These are phyloP conservation scores for Pedetes capensis DNA, from an alignment of 2,113 vertebrate species.

Conservation along the genomic window DNA sequence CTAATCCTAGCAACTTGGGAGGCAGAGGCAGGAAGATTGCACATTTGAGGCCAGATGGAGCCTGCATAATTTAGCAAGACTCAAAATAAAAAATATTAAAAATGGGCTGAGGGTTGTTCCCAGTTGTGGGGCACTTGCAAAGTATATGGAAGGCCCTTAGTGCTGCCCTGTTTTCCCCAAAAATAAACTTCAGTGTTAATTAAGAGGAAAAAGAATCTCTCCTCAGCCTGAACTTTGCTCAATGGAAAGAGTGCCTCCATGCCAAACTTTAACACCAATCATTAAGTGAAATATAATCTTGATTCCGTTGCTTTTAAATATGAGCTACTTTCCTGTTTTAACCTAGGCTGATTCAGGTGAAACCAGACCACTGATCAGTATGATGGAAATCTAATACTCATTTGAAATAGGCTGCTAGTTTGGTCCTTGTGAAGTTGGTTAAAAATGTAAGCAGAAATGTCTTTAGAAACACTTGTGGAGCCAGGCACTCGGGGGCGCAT, in stretches of 20 bases:
- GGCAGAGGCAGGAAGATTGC: too few species aligned
- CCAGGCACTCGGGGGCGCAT: too few species aligned
- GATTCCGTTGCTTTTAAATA: constrained; percentile 56
- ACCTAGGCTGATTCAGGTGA: constrained; percentile 18
- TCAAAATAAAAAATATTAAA: too few species aligned
- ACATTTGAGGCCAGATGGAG: too few species aligned
- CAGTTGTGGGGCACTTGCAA: too few species aligned
- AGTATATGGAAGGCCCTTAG: too few species aligned
- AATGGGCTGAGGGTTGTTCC: too few species aligned
- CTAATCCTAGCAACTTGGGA: too few species aligned
- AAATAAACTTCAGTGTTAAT: background rate
- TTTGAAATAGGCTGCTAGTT: constrained; percentile 36
- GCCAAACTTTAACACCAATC: constrained; percentile 31
- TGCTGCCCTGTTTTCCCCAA: too few species aligned
- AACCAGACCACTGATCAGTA: constrained; percentile 15
- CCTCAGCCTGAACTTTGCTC: background rate
- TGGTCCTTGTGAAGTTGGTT: constrained; percentile 26
- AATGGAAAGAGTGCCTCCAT: constrained; percentile 32
- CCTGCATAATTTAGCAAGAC: too few species aligned
- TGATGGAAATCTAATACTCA: constrained; percentile 36
- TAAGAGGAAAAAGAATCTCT: constrained; percentile 42
- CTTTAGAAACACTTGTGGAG: constrained; percentile 3
- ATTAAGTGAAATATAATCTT: constrained; percentile 54
- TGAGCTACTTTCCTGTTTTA: constrained; percentile 57
- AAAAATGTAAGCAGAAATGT: background rate